phyloP scores from a whole-genome alignment of 2,113 vertebrate genomes.

The Odobenus rosmarus region DNA sequence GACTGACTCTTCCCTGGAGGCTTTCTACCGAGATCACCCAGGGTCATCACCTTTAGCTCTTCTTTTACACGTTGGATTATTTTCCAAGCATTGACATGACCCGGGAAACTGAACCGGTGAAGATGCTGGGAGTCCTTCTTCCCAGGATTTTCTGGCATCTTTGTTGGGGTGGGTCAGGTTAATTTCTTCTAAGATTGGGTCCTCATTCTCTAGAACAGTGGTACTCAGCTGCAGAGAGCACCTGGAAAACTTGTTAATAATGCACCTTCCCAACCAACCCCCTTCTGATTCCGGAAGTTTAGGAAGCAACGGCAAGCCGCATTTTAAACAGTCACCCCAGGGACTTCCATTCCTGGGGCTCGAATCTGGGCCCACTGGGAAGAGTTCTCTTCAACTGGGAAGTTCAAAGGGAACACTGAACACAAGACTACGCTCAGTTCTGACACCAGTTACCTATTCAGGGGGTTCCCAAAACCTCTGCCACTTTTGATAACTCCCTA shows the following conservation, averaged over 20 bases:
- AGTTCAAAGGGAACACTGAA: background rate
- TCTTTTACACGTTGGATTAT: background rate
- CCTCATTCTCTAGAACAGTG: background rate
- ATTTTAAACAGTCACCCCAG: background rate
- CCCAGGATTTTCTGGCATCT: background rate
- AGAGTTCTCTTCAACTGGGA: background rate
- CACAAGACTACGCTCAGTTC: background rate
- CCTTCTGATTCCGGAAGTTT: background rate
- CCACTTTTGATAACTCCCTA: background rate
- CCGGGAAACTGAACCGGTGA: background rate
- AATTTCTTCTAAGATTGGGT: background rate
- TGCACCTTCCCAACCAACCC: background rate
- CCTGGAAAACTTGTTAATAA: background rate
- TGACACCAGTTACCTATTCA: background rate
- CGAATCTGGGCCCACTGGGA: background rate
- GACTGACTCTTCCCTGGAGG: background rate
- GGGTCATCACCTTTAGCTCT: background rate
- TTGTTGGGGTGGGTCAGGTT: background rate
- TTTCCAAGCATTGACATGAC: background rate
- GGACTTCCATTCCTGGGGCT: background rate
- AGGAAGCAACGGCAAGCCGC: background rate
- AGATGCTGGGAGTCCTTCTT: background rate
- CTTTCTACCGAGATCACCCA: background rate
- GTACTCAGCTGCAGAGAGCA: background rate
- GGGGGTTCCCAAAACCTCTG: background rate